Base-by-base conservation (phyloP, 1,140 invertebrate genomes). In the Manduca sexta region DNA sequence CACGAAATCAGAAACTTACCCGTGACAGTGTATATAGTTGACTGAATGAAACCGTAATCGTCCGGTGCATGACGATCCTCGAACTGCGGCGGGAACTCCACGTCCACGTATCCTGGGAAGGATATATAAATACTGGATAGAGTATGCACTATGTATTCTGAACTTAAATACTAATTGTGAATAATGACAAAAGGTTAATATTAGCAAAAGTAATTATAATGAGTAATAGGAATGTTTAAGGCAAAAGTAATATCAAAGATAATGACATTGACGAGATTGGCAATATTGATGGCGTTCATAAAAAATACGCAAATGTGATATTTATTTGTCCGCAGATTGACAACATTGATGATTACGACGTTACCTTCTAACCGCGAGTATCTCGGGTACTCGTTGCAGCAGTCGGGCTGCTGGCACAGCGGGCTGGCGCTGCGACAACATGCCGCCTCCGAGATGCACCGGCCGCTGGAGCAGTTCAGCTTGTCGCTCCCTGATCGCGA, bases 11-110 rank as follows among this genome's bases (percentile, higher is more conserved):
- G 12, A 0, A 1, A 54, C 64, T 46, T 5, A 83, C 79, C 80
- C 1, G 80, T 84, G 7, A 84, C 80, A 0, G 80, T 84, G 44
- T 84, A 84, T 13, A 84, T 79, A 3, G 80, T 84, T 15, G 77
- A 81, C 50, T 84, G 80, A 48, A 84, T 81, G 64, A 81, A 81
- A 2, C 75, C 72, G 29, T 77, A 78, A 49, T 81, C 74, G 33
- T 81, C 75, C 0, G 75, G 69, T 0, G 75, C 65, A 56, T 74
- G 77, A 0, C 76, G 31, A 52, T 84, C 78, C 14, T 80, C 77
- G 17, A 60, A 73, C 44, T 75, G 43, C 11, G 70, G 65, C 8
- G 77, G 76, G n/a, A 66, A 71, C 14, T 81, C 75, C 17, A 70
- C 54, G 12, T 78, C 74, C 13, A 69, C 55, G 14, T 60, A 68